These are phyloP conservation scores for Eubasilissa regina DNA, from an alignment of 1,140 invertebrate genomes.

Conservation along the genomic window DNA sequence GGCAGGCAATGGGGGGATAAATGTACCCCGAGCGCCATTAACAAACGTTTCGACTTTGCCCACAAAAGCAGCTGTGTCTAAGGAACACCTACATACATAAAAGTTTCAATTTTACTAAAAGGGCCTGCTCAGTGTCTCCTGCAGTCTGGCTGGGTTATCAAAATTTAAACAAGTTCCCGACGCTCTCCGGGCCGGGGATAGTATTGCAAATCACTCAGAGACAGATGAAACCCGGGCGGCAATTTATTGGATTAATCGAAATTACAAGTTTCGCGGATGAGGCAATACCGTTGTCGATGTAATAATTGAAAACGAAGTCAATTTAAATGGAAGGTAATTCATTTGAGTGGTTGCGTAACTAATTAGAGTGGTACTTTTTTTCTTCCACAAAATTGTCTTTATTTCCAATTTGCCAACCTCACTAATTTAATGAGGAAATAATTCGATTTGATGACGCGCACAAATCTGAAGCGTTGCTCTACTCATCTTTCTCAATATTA, in stretches of 20 bases:
- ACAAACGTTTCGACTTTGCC: constrained; percentile 51
- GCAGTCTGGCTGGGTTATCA: constrained; percentile 72
- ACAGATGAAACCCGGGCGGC: constrained; percentile 23
- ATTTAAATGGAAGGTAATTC: background rate
- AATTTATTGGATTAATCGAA: constrained; percentile 16
- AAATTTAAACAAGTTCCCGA: constrained; percentile 46
- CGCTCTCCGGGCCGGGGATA: constrained; percentile 6
- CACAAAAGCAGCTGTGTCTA: constrained; percentile 54
- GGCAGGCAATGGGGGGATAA: constrained; percentile 25
- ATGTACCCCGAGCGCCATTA: constrained; percentile 47
- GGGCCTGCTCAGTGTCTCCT: constrained; percentile 73
- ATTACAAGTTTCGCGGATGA: constrained; percentile 14
- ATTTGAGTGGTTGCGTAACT: background rate
- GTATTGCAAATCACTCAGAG: constrained; percentile 39
- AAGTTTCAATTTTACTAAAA: constrained; percentile 75
- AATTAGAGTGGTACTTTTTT: background rate
- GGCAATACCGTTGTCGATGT: background rate
- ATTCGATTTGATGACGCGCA: no score
- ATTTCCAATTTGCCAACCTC: no score
- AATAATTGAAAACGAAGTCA: constrained; percentile 15
- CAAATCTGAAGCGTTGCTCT: no score
- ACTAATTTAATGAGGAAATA: no score
- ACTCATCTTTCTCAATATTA: no score
- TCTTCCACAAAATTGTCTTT: no score
- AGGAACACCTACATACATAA: constrained; percentile 66